phyloP scores from a whole-genome alignment of 1,140 invertebrate genomes.

The Archegozetes longisetosus region DNA sequence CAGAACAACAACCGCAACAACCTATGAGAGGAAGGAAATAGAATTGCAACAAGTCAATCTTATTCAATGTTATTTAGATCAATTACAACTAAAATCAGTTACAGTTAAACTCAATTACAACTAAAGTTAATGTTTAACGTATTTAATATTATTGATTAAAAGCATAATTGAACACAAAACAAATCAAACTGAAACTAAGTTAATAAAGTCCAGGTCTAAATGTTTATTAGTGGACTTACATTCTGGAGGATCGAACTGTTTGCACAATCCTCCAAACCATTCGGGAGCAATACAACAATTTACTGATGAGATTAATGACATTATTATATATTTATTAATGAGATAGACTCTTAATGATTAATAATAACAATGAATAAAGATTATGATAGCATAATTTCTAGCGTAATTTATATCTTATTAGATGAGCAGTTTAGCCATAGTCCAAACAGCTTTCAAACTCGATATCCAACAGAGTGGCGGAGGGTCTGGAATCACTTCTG shows the following conservation, averaged over 20 bases:
- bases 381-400: not conserved
- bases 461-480: not conserved
- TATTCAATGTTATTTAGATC: not conserved
- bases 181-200: not conserved
- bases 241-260: constrained; percentile 18
- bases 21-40: constrained; percentile 35
- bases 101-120: not conserved
- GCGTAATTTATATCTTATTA: no score
- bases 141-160: not conserved
- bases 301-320: not conserved
- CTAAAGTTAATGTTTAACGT: not conserved
- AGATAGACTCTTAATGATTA: not conserved
- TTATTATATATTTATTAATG: not conserved
- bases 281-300: constrained; percentile 16
- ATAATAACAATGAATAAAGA: not conserved
- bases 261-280: constrained; percentile 18
- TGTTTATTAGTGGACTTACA: no score
- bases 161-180: not conserved
- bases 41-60: not conserved
- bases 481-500: not conserved
- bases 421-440: not conserved
- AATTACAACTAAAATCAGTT: constrained; percentile 4
- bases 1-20: constrained; percentile 81
- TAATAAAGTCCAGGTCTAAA: no score
- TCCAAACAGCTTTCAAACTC: not conserved